Base-by-base conservation (phyloP, 2,888 invertebrate genomes). In the Hypercompe scribonia region DNA sequence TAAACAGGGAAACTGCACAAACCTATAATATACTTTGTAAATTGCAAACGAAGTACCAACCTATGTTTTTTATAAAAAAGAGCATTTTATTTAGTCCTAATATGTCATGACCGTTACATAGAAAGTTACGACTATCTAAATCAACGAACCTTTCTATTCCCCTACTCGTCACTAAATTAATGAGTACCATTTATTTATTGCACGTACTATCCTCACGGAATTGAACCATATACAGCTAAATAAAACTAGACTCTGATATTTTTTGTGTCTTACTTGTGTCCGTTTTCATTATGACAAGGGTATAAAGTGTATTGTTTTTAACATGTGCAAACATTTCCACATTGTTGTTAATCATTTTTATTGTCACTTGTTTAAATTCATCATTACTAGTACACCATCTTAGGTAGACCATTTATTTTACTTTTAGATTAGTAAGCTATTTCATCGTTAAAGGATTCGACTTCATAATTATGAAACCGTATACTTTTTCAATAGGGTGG, bases 241-340 rank as follows among this genome's bases (percentile, higher is more conserved):
- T 54, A 54, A 10, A 21, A 50, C 50, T n/a, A 54, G 3, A 31
- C n/a, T 2, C 58, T 58, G 13, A 18, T 31, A 31, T 61, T 31
- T 18, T 3, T 31, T 61, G 31, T 31, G 31, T 61, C 18, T 34
- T n/a, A n/a, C 50, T 68, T 54, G n/a, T 54, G n/a, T 68, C 68
- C 68, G 68, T 61, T 61, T 68, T 68, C 24, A 36, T 68, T 68
- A 31, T 68, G 58, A 39, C 28, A 28, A 39, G 68, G 68, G 36
- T 39, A 39, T 21, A 21, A 28, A 61, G n/a, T 58, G 21, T 58
- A 10, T 67, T 50, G 67, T 54, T 50, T 34, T 50, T 68, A 68
- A 54, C 50, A 24, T 8, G 33, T 36, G 15, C 31, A 21, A 66
- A 46, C 24, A 42, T n/a, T 54, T 68, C 34, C 54, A 54, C 36